Base-by-base conservation (phyloP, 2,113 vertebrate genomes). In the Lipotes vexillifer region DNA sequence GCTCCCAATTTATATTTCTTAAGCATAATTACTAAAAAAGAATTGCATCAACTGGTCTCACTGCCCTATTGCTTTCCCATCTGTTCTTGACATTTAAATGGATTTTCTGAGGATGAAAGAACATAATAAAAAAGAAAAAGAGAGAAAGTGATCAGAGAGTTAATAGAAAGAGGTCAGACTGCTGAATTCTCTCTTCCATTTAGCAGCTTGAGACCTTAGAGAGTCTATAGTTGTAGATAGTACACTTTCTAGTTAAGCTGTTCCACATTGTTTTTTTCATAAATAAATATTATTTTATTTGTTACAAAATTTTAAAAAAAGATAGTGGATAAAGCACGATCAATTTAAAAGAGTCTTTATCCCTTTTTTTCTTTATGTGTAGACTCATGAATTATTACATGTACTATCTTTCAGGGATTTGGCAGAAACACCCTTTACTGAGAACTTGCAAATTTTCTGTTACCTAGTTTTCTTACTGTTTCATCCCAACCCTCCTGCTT, bases 51-150 rank as follows among this genome's bases (percentile, higher is more conserved):
- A 90, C 41, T 94, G 18, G 33, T 87, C 85, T 95, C 52, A 89
- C 33, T 89, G 68, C 69, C 74, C 92, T 94, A 57, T 92, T 97
- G 92, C 75, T 94, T 95, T 94, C 36, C n/a, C 57, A 66, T 81
- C 8, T 94, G 65, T 71, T 74, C 69, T 97, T 96, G 46, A 96
- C 88, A 97, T 92, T 97, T 95, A 97, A 85, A 91, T 93, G 80
- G 31, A 95, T 93, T 96, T 97, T 92, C 66, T 65, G 44, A 72
- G n/a, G 44, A 90, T 93, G 49, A 96, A 84, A 95, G 66, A 83
- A 52, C 29, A 44, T 33, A 46, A 74, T 33, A 65, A 63, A 77
- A 69, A 59, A 69, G 8, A 89, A 3, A 88, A 44, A 71, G 20
- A 41, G 23, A 93, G 38, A 65, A 71, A 88, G 31, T 25, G 23